Evolutionary conservation across 1,140 invertebrate genomes (phyloP).

Genomic region (Aphelinus atriplicis): DNA sequence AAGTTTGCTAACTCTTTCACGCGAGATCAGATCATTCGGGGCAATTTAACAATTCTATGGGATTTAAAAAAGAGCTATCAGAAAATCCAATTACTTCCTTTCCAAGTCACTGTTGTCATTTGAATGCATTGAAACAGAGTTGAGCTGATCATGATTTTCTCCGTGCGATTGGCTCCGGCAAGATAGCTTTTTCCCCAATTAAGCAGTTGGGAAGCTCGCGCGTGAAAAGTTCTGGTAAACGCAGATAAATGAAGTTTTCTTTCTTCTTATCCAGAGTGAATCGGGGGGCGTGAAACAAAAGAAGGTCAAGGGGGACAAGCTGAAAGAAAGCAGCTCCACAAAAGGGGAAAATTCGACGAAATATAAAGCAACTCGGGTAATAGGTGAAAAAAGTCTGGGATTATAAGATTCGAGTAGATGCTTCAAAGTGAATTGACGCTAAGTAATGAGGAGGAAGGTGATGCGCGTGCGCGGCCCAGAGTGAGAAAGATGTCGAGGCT

Average conservation of each 20-base stretch:
- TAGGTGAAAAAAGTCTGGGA: slow-evolving; percentile 14
- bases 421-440: slow-evolving; percentile 41
- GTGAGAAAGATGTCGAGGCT: slow-evolving; percentile 30
- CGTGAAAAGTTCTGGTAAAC: background rate
- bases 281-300: slow-evolving; percentile 33
- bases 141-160: background rate
- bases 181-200: slow-evolving; percentile 1
- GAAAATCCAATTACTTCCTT: too few relatives aligned
- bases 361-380: slow-evolving; percentile 17
- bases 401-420: slow-evolving; percentile 34
- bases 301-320: slow-evolving; percentile 42
- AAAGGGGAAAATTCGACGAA: slow-evolving; percentile 20
- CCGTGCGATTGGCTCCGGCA: background rate
- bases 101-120: too few relatives aligned
- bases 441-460: slow-evolving; percentile 34
- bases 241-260: slow-evolving; percentile 9
- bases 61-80: too few relatives aligned
- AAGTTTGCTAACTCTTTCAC: too few relatives aligned
- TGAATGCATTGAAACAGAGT: too few relatives aligned
- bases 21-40: too few relatives aligned
- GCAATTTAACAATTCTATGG: too few relatives aligned
- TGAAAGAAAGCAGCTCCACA: slow-evolving; percentile 28
- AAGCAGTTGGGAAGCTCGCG: background rate
- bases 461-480: background rate
- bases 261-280: slow-evolving; percentile 41